phyloP scores from a whole-genome alignment of 2,113 vertebrate species.

The Cranoglanis bouderius region DNA sequence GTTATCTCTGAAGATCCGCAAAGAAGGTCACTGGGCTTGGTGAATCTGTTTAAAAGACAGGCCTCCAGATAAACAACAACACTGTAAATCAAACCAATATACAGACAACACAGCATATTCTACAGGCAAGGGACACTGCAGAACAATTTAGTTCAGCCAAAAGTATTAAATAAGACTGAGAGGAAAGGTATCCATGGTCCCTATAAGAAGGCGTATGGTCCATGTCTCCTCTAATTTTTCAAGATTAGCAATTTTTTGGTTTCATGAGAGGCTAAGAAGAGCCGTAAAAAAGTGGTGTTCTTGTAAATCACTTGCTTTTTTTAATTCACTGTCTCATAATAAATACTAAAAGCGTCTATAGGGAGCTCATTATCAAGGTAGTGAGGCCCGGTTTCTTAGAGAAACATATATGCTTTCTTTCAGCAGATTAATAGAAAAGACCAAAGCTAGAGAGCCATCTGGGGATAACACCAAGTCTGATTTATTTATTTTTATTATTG shows the following conservation, averaged over 20 bases:
- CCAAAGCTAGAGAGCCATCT: conserved; percentile 54
- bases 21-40: neutral
- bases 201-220: neutral
- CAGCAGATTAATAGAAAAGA: conserved; percentile 56
- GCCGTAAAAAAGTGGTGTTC: conserved; percentile 42
- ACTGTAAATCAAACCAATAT: conserved; percentile 32
- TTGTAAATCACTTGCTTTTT: conserved; percentile 52
- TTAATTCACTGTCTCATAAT: conserved; percentile 57
- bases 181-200: conserved; percentile 10
- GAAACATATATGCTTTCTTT: conserved; percentile 50
- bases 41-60: conserved; percentile 16
- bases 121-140: conserved; percentile 2
- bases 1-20: conserved; percentile 7
- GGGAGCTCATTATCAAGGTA: conserved; percentile 44
- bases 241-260: conserved; percentile 53
- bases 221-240: conserved; percentile 45
- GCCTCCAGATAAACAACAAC: neutral
- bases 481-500: neutral
- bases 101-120: neutral
- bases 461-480: conserved; percentile 41
- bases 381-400: conserved; percentile 39
- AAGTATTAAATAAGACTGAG: conserved; percentile 14
- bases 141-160: conserved; percentile 23
- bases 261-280: conserved; percentile 37
- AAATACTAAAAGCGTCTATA: conserved; percentile 51